Base-by-base conservation (phyloP, 2,113 vertebrate species). In the Upupa epops region DNA sequence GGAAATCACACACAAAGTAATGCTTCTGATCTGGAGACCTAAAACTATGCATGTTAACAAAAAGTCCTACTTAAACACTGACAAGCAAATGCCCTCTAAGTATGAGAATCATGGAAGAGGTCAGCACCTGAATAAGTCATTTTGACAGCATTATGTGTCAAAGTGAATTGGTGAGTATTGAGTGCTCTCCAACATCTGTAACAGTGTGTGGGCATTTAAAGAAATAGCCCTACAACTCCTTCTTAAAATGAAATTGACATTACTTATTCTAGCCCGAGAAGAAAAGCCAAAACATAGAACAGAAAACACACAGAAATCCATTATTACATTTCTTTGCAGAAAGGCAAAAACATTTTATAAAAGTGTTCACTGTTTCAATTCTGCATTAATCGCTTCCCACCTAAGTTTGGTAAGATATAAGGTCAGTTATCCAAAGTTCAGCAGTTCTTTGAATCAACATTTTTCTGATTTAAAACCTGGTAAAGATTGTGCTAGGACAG, bases 1-100 rank as follows among this genome's bases (percentile, higher is more conserved):
- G 32, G 91, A 96, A 92, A 25, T 86, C 56, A 95, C 40, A 69
- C 3, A 7, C 19, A 71, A 93, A 94, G 21, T 59, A 7, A 48
- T 90, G 37, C 17, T 42, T 85, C 58, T 81, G 46, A 83, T 72
- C 17, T 90, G 51, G 29, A 70, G 26, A 59, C 40, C 72, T 58
- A 55, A 79, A 70, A 42, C 36, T 51, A 29, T 51, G 29, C 28
- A 65, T 10, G 13, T 60, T 90, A 74, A 66, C 31, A 84, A 22
- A 7, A 72, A 75, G 21, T 65, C 76, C 70, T 86, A 25, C 28
- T 87, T 34, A 76, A 72, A 24, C 37, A 58, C 6, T 3, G 8
- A 22, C 17, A 28, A 49, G 10, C 6, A 36, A 89, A 49, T 51
- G 5, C 8, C 56, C 49, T 74, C 13, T 52, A 34, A 83, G 7